Conservation (phyloP, 2,113 vertebrate species). For the Conger conger region DNA sequence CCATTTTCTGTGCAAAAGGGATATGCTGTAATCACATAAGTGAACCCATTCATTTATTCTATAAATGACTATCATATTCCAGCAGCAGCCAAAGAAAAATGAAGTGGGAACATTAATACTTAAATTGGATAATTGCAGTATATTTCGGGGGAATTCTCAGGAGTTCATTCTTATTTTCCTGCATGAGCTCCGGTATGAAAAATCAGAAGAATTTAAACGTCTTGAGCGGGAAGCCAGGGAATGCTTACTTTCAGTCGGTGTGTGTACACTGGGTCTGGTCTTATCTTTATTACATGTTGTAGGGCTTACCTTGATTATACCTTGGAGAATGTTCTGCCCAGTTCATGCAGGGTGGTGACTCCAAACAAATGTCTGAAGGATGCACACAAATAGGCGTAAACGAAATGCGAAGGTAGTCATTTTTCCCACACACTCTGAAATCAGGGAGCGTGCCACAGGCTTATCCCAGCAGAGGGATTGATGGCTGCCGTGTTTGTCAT, state of each 20-base stretch:
- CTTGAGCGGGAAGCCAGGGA: not conserved
- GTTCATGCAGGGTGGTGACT: conserved; percentile 7
- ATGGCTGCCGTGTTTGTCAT: not conserved
- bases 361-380: conserved; percentile 5
- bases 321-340: not conserved
- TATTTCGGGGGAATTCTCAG: not conserved
- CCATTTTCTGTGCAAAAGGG: conserved; percentile 1
- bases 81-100: not conserved
- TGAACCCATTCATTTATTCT: conserved; percentile 36
- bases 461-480: not conserved
- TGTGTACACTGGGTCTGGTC: not conserved
- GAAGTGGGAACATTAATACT: not conserved
- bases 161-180: not conserved
- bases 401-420: not conserved
- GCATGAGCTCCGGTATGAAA: not conserved
- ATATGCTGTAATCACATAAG: conserved; percentile 29
- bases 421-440: not conserved
- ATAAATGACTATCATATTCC: conserved; percentile 20
- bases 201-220: not conserved
- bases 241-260: not conserved
- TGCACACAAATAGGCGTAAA: not conserved
- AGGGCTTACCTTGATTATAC: not conserved
- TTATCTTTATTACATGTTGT: not conserved
- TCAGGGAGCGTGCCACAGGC: not conserved
- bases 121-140: not conserved